Evolutionary conservation across 2,888 invertebrate genomes (phyloP), one percentile per base, ranked within the genome.

Genomic region (Cosmopolites sordidus): DNA sequence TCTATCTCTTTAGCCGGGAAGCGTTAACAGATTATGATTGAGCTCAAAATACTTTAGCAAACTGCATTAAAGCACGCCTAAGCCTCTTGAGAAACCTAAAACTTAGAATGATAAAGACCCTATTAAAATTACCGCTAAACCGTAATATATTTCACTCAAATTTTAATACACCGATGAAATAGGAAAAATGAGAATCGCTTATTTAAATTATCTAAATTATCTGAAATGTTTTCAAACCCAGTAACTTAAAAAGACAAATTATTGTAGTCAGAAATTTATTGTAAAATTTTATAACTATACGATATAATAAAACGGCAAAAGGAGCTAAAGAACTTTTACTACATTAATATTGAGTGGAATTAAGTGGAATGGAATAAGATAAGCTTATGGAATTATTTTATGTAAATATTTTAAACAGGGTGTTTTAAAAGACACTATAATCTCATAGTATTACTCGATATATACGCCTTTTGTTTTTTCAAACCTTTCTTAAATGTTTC

Each of bases 1-100:
- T 27, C 46, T 46, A n/a, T 33, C 46, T 39, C 46, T 46, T 27
- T 46, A 46, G 27, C 38, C 16, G 22, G 18, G 15, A 46, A 39
- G 22, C 38, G 37, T 46, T 46, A 46, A 46, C 46, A 46, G 46
- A 46, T 46, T 46, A 46, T 46, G 46, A 46, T 46, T 46, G 46
- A 46, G 46, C 39, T 22, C 38, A 46, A 46, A 46, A 46, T 46
- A 46, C 39, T 46, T 46, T 22, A 18, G 18, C 39, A 46, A 46
- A 27, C 39, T 46, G 46, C 46, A 39, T 46, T 39, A 46, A 39
- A 39, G 27, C 16, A 14, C 39, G 22, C 39, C 39, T 8, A 27
- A 45, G 27, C 39, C 39, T 46, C 46, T 39, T 16, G 27, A 27
- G 39, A 16, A 46, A 39, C 39, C 38, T 27, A 46, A 46, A 46